These are phyloP conservation scores for Actinopyga echinites DNA, from an alignment of 53 echinoderm and acorn worm genomes.

Conservation along the genomic window DNA sequence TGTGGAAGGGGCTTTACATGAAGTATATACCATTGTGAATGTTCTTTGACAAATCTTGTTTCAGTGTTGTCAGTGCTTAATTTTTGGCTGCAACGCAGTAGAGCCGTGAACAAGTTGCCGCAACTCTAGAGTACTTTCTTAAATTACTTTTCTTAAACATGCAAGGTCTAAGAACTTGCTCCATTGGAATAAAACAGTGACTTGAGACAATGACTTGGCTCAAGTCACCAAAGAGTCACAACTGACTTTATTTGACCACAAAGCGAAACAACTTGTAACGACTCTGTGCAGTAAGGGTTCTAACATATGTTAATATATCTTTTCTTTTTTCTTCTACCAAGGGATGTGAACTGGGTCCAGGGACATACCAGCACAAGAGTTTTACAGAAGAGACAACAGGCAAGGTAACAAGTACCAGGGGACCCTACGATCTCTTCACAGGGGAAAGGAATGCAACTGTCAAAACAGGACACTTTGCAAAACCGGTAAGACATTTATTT, in stretches of 20 bases:
- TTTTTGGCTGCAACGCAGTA: too few species aligned
- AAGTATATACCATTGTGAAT: too few species aligned
- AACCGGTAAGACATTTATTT: conserved; percentile 55
- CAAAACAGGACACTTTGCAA: conserved; percentile 93
- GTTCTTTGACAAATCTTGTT: too few species aligned
- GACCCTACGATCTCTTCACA: conserved; percentile 95
- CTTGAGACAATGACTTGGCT: too few species aligned
- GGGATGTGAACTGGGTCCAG: conserved; percentile 96
- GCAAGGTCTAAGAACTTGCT: too few species aligned
- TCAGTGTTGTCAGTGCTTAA: too few species aligned
- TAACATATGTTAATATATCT: not conserved
- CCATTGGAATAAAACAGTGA: too few species aligned
- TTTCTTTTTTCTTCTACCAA: conserved; percentile 27
- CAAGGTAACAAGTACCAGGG: conserved; percentile 87
- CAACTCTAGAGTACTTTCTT: too few species aligned
- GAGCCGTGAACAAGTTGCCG: too few species aligned
- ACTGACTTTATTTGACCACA: not conserved
- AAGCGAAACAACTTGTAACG: not conserved
- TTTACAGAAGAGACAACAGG: conserved; percentile 83
- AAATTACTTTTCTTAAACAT: too few species aligned
- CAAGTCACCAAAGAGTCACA: too few species aligned
- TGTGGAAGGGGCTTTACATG: too few species aligned
- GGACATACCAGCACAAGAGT: conserved; percentile 81
- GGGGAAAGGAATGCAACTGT: conserved; percentile 90
- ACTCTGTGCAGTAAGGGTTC: not conserved